A percentile compares a stretch with the other conserved stretches of the same genome.
Conservation (phyloP, 2,113 vertebrate species). For the Manacus vitellinus region DNA sequence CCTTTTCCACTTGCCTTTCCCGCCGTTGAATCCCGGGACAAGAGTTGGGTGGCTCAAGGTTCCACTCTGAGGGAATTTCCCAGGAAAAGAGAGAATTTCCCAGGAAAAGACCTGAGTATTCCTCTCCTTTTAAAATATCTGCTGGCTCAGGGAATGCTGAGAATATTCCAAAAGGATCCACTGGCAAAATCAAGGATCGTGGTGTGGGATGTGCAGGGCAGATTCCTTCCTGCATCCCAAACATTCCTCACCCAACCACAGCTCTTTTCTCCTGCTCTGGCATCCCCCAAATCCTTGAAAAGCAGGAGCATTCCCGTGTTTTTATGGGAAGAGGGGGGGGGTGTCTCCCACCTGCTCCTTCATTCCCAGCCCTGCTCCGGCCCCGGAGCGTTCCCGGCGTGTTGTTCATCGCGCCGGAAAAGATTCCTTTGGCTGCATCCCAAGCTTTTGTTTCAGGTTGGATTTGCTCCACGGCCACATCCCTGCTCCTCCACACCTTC, state of each 20-base stretch:
- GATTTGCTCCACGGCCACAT: neutral
- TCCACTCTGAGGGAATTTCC: rapidly evolving
- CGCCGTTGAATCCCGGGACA: neutral
- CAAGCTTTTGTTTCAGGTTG: neutral
- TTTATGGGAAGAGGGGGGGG: neutral
- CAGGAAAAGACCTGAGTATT: neutral
- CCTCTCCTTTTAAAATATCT: neutral
- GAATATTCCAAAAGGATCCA: neutral
- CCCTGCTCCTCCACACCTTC: neutral
- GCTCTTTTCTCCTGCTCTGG: rapidly evolving
- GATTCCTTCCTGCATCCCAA: neutral
- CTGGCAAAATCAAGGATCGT: rapidly evolving
- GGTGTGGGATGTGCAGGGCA: rapidly evolving
- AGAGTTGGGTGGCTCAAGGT: neutral
- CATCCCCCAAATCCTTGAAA: neutral
- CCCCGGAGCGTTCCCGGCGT: rapidly evolving
- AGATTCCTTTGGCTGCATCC: neutral
- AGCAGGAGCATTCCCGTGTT: rapidly evolving
- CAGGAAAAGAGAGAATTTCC: neutral
- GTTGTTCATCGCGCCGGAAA: rapidly evolving
- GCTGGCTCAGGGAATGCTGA: neutral
- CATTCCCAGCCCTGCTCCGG: rapidly evolving
- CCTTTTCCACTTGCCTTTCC: neutral
- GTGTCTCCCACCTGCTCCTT: neutral
- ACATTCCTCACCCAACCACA: rapidly evolving